phyloP scores from a whole-genome alignment of 2,113 vertebrate genomes.

The Cygnus atratus region DNA sequence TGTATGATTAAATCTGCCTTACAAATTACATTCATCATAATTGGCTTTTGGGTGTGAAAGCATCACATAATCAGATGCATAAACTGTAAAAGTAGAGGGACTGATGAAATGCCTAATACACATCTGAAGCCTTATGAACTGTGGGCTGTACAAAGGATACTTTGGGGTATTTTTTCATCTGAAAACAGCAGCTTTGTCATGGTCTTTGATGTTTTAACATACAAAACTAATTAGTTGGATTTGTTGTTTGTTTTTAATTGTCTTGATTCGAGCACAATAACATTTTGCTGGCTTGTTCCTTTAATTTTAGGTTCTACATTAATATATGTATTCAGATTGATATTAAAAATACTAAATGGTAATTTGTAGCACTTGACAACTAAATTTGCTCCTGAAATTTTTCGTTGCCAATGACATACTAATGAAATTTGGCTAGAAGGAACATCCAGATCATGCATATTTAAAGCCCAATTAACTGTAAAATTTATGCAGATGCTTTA shows the following conservation, averaged over 20 bases:
- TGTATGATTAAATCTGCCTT: background rate
- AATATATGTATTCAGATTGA: background rate
- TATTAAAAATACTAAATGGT: background rate
- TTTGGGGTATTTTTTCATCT: background rate
- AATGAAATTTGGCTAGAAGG: conserved; percentile 15
- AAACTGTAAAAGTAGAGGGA: background rate
- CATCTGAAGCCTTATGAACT: conserved; percentile 59
- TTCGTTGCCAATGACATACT: background rate
- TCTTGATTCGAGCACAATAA: background rate
- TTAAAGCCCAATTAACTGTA: conserved; percentile 42
- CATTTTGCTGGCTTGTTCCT: background rate
- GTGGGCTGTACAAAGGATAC: background rate
- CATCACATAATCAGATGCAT: background rate
- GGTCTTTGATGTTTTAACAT: background rate
- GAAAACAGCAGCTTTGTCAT: background rate
- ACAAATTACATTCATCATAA: background rate
- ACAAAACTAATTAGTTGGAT: background rate
- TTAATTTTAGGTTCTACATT: background rate
- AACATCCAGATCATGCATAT: conserved; percentile 42
- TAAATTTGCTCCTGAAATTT: conserved; percentile 11
- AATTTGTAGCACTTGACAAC: background rate
- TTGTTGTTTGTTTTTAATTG: background rate
- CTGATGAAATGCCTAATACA: background rate
- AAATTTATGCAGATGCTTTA: conserved; percentile 47
- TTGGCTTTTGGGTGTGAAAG: conserved; percentile 4